Conservation (phyloP, 37 sponge, comb jelly and placozoan species). For the Halisarca cf. caerulea region DNA sequence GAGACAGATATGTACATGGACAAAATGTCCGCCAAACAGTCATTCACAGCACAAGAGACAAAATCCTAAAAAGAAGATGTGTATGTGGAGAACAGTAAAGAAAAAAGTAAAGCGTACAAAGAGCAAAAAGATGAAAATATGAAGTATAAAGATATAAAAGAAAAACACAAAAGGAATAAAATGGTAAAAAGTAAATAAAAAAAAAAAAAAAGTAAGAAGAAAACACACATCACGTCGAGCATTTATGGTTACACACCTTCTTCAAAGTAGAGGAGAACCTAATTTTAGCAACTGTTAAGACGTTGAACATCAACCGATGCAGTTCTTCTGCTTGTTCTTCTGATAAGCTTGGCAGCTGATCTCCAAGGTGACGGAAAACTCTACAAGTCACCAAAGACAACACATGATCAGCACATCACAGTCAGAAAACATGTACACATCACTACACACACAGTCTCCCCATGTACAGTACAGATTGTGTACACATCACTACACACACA, state of each 20-base stretch:
- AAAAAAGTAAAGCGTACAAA: no score
- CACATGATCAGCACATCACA: no score
- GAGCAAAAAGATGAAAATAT: no score
- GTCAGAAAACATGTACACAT: neutral
- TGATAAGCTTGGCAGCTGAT: neutral
- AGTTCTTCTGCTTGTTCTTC: neutral
- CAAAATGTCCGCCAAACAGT: neutral
- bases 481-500: no score
- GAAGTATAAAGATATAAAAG: no score
- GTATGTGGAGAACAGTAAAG: neutral
- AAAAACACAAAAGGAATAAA: no score
- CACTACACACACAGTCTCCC: neutral
- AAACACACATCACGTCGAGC: no score
- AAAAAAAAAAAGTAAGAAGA: no score
- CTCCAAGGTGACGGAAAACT: neutral
- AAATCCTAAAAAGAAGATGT: no score
- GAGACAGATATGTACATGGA: neutral
- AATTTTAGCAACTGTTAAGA: neutral
- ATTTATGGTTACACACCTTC: neutral
- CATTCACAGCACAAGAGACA: neutral
- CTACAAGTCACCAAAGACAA: neutral
- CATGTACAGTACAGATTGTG: constrained; percentile 45
- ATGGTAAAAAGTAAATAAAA: no score
- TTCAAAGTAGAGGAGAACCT: neutral
- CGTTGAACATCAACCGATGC: neutral